Evolutionary conservation across 23 tunicate species (phyloP).

Genomic region (Diplosoma virens): DNA sequence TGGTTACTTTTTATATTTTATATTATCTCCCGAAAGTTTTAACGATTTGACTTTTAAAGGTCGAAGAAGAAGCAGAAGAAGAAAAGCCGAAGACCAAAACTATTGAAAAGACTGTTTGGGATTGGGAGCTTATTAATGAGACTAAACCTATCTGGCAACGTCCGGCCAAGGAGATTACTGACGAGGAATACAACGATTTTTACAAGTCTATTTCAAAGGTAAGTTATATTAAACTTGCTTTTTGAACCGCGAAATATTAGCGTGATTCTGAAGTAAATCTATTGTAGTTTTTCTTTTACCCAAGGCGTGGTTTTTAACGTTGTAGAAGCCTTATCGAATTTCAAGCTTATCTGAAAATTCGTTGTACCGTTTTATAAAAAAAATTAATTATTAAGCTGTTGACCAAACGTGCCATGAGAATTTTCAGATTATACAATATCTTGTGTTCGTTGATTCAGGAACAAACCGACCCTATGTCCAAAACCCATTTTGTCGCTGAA

Average conservation of each 20-base stretch:
- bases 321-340: no score
- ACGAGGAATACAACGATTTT: conserved; percentile 92
- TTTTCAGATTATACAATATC: no score
- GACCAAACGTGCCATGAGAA: no score
- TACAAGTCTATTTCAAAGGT: conserved; percentile 97
- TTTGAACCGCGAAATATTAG: neutral
- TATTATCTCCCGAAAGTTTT: neutral
- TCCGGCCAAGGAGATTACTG: conserved; percentile 89
- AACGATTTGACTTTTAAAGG: conserved; percentile 41
- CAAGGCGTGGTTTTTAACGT: no score
- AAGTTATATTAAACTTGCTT: no score
- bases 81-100: conserved; percentile 94
- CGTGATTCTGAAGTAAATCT: neutral
- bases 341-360: no score
- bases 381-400: no score
- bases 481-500: conserved; percentile 98
- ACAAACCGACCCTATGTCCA: conserved; percentile 75
- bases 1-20: no score
- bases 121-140: conserved; percentile 95
- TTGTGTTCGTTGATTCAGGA: no score
- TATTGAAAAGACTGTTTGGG: conserved; percentile 95
- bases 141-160: conserved; percentile 98
- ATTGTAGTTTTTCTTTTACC: no score
- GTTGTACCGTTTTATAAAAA: no score
- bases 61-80: conserved; percentile 96